Evolutionary conservation across 1,140 invertebrate genomes (phyloP).

Genomic region (Hestina assimilis): DNA sequence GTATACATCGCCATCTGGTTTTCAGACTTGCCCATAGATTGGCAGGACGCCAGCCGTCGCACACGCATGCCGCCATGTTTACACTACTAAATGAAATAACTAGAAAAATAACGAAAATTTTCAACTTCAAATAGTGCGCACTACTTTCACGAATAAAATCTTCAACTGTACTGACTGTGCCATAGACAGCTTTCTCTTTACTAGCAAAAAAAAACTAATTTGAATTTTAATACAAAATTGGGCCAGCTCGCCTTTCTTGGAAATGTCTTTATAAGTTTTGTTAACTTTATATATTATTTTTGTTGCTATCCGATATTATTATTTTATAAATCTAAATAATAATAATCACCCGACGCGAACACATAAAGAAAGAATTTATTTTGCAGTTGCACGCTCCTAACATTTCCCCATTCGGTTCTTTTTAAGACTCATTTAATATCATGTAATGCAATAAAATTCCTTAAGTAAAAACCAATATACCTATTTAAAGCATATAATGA

Average conservation of each 20-base stretch:
- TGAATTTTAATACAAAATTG: slow-evolving; percentile 73
- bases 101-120: slow-evolving; percentile 14
- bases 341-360: too few species aligned
- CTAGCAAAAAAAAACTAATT: slow-evolving; percentile 70
- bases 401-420: too few species aligned
- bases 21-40: slow-evolving; percentile 30
- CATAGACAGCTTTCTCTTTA: slow-evolving; percentile 64
- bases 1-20: slow-evolving; percentile 45
- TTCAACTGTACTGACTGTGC: slow-evolving; percentile 47
- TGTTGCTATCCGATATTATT: background rate
- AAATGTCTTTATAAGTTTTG: slow-evolving; percentile 37
- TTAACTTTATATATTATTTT: too few species aligned
- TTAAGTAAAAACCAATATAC: too few species aligned
- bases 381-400: too few species aligned
- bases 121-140: slow-evolving; percentile 38
- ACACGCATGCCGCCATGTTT: slow-evolving; percentile 35
- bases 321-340: background rate
- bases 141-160: slow-evolving; percentile 62
- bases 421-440: too few species aligned
- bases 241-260: slow-evolving; percentile 53
- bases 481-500: too few species aligned
- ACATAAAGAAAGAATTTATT: too few species aligned
- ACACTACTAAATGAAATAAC: slow-evolving; percentile 19
- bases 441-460: too few species aligned
- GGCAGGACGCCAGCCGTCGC: slow-evolving; percentile 42